Evolutionary conservation across 2,888 invertebrate genomes (phyloP).

Genomic region (Myopa tessellatipennis): DNA sequence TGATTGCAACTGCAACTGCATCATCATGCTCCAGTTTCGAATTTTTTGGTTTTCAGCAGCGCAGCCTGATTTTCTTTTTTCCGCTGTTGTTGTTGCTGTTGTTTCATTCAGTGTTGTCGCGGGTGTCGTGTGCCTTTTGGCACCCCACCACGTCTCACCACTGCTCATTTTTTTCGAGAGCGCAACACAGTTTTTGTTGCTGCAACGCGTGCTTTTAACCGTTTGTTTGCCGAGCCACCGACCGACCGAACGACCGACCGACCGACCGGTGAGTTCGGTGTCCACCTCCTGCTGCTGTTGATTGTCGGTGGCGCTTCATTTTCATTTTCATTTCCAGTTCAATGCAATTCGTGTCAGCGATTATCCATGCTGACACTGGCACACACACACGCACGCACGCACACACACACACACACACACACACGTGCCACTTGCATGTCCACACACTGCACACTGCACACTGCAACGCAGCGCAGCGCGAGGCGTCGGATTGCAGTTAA

Average conservation of each 20-base stretch:
- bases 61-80: background rate
- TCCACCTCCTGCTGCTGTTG: background rate
- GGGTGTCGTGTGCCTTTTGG: slow-evolving; percentile 54
- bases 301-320: background rate
- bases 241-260: background rate
- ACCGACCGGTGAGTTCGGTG: background rate
- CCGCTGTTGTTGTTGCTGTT: slow-evolving; percentile 4
- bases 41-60: background rate
- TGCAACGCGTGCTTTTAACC: background rate
- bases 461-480: background rate
- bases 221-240: background rate
- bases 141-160: background rate
- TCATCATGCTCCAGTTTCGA: slow-evolving; percentile 49
- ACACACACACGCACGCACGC: slow-evolving; percentile 8
- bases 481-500: slow-evolving; percentile 14
- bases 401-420: slow-evolving; percentile 24
- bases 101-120: slow-evolving; percentile 28
- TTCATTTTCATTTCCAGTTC: slow-evolving; percentile 25
- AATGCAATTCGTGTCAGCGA: slow-evolving; percentile 32
- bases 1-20: slow-evolving; percentile 23
- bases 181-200: background rate
- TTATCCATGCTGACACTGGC: background rate
- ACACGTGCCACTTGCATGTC: slow-evolving; percentile 22
- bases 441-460: background rate
- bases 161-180: background rate